Percentiles rank a stretch among this genome's conserved stretches.
These are phyloP conservation scores for Megamerina dolium DNA, from an alignment of 2,888 invertebrate genomes.

Conservation along the genomic window DNA sequence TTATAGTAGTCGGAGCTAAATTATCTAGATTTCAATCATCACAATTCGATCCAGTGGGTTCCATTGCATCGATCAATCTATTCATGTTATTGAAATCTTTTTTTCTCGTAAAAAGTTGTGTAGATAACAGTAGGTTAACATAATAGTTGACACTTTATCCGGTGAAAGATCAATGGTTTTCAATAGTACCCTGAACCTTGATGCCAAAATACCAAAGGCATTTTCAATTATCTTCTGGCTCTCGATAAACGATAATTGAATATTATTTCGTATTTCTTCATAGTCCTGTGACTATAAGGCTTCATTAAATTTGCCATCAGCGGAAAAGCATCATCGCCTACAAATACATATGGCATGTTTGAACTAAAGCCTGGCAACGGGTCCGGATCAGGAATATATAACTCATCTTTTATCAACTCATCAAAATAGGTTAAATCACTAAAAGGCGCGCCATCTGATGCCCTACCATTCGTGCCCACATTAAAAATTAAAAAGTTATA, in stretches of 20 bases:
- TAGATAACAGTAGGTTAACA: constrained; percentile 3
- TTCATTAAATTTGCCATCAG: constrained; percentile 9
- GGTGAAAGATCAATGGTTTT: constrained; percentile 7
- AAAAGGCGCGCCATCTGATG: constrained; percentile 13
- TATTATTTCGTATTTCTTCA: neutral
- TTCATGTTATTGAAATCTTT: too few species aligned
- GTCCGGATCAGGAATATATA: neutral
- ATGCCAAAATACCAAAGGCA: constrained; percentile 7
- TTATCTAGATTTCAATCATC: too few species aligned
- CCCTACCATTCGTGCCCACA: constrained; percentile 10
- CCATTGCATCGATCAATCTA: too few species aligned
- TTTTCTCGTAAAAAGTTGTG: constrained; percentile 7
- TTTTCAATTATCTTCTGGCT: constrained; percentile 8
- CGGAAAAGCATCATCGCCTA: constrained; percentile 12
- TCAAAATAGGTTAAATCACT: neutral
- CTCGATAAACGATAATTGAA: constrained; percentile 7
- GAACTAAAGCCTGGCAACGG: neutral
- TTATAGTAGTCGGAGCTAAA: neutral
- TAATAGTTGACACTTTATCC: constrained; percentile 6
- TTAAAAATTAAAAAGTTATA: constrained; percentile 14
- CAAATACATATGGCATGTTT: constrained; percentile 10
- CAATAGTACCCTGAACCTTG: constrained; percentile 4
- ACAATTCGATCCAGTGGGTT: too few species aligned
- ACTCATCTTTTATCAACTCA: neutral
- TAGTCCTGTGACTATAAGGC: constrained; percentile 1